Conservation (phyloP, 2,888 invertebrate species). For the Pyrrhia umbra region DNA sequence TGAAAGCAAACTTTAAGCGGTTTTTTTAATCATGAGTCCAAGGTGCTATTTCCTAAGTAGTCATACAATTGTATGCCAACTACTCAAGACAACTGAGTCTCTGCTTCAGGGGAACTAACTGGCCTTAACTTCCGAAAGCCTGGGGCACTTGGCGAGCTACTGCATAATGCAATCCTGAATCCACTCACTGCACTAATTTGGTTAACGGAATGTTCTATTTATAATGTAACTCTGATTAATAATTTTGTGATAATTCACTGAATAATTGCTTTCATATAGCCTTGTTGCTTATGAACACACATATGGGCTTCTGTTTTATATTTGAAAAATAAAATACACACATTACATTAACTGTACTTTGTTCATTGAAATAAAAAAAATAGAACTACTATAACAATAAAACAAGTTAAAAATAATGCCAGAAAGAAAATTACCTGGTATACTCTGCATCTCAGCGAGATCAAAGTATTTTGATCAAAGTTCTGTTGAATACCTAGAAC, state of each 20-base stretch:
- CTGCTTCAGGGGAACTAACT: constrained; percentile 28
- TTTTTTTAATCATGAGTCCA: no score
- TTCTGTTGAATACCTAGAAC: not conserved
- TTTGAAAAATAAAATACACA: no score
- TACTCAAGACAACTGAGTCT: constrained; percentile 43
- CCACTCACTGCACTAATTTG: constrained; percentile 28
- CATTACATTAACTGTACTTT: no score
- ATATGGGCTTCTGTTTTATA: no score
- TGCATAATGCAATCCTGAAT: constrained; percentile 44
- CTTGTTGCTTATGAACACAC: no score
- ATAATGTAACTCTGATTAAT: not conserved
- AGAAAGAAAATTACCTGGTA: constrained; percentile 5
- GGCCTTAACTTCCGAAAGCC: constrained; percentile 41
- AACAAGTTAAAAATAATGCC: constrained; percentile 2
- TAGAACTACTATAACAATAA: no score
- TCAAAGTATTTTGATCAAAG: constrained; percentile 27
- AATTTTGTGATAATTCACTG: no score
- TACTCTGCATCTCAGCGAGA: not conserved
- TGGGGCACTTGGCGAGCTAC: constrained; percentile 20
- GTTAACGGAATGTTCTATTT: constrained; percentile 12
- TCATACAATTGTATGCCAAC: constrained; percentile 21
- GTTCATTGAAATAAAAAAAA: no score
- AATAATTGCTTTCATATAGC: not conserved
- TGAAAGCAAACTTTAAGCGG: no score
- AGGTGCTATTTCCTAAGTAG: no score